Percentiles rank a stretch among this genome's conserved stretches.
phyloP scores from a whole-genome alignment of 2,113 vertebrate genomes.

The Platycercus adscitus region DNA sequence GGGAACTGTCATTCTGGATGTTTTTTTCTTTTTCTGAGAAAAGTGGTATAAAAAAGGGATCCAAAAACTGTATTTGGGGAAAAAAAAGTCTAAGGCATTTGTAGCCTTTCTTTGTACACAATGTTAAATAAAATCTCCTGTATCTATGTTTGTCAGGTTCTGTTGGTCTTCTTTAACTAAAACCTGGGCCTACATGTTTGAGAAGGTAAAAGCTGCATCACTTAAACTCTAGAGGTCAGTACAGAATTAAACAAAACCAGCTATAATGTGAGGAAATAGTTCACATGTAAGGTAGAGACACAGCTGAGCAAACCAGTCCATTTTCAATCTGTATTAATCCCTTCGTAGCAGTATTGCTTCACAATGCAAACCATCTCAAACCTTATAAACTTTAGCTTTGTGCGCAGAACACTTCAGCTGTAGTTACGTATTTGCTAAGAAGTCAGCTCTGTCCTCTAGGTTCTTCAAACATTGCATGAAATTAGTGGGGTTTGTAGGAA shows the following conservation, averaged over 20 bases:
- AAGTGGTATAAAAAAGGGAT: conserved; percentile 67
- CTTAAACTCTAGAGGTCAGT: not conserved
- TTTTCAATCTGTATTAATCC: not conserved
- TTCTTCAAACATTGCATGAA: not conserved
- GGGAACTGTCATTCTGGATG: not conserved
- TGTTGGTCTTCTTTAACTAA: conserved; percentile 30
- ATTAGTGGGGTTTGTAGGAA: not conserved
- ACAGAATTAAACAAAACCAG: not conserved
- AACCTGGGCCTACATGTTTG: not conserved
- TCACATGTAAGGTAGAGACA: not conserved
- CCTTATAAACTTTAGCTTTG: not conserved
- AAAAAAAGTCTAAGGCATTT: conserved; percentile 66
- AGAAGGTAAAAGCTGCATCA: not conserved
- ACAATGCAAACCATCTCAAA: not conserved
- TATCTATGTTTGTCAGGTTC: conserved; percentile 60
- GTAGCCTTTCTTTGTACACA: conserved; percentile 79
- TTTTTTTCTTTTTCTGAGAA: conserved; percentile 51
- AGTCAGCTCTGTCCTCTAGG: not conserved
- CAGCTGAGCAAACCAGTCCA: not conserved
- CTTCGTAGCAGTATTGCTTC: not conserved
- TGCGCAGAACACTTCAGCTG: not conserved
- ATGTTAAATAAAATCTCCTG: conserved; percentile 79
- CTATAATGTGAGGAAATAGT: not conserved
- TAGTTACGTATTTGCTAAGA: not conserved
- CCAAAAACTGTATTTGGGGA: conserved; percentile 58